Evolutionary conservation across 2,888 invertebrate genomes (phyloP), one percentile per base, ranked within the genome.

Genomic region (Spilosoma lubricipeda): DNA sequence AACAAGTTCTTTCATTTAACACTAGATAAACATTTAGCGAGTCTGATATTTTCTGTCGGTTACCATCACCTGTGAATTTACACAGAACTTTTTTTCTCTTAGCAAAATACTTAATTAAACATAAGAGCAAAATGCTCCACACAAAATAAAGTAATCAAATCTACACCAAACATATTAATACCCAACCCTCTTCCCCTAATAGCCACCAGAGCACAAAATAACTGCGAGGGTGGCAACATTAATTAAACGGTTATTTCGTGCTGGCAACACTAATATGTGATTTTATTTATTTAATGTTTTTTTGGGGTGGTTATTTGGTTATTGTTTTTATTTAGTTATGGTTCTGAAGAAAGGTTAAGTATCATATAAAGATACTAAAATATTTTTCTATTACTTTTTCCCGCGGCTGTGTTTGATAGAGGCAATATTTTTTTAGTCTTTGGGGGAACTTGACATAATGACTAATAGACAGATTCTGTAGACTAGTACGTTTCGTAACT

Each of bases 161-260:
- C 45, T 67, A 72, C 81, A 78, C 71, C 76, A 82, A 80, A 78
- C 74, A 77, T 74, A 80, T 75, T 74, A 73, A 69, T 72, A 76
- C 75, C 42, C 79, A 84, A 80, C 81, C 79, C 80, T 75, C 74
- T 64, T 66, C 79, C 83, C 76, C 77, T 73, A 72, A 64, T 67
- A 74, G 68, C 80, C 76, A 80, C 74, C 75, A 77, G 67, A 78
- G 77, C 68, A 71, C 80, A 85, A 76, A 72, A 75, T 77, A 76
- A 85, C 77, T 75, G 80, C 45, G 80, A 86, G 84, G 84, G 84
- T 86, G 85, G 86, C 86, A 86, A 84, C 80, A 84, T 79, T 86
- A 86, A 85, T 85, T 86, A 84, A 85, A 86, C 85, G 86, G 85
- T 84, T 80, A 82, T 85, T 84, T 81, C 67, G 82, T 79, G 79